Conservation (phyloP, 2,888 invertebrate species). For the Ischnura elegans region DNA sequence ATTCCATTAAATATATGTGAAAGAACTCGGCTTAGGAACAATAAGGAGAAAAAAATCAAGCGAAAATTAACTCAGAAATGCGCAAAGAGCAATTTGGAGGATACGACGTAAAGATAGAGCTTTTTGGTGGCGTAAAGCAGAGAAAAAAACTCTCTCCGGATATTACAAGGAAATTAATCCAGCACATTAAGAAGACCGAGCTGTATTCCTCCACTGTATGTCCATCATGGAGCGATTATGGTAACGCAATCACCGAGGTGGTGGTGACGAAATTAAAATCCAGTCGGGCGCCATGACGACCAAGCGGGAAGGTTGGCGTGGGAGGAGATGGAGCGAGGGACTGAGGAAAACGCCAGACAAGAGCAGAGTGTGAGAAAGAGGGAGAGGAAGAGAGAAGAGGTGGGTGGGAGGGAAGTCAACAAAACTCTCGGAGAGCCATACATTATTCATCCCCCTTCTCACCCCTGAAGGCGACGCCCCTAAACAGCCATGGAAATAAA, state of each 20-base stretch:
- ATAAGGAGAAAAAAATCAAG: neutral
- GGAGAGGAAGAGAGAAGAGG: neutral
- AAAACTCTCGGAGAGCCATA: conserved; percentile 46
- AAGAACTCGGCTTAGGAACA: neutral
- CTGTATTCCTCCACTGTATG: neutral
- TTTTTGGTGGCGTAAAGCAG: neutral
- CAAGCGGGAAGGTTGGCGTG: neutral
- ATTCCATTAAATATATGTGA: too few relatives aligned
- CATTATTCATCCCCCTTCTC: conserved; percentile 32
- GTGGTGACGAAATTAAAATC: conserved; percentile 7
- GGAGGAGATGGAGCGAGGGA: neutral
- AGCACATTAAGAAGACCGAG: neutral
- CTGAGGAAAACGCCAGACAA: neutral
- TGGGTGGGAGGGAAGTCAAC: conserved; percentile 44
- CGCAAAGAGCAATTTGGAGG: too few relatives aligned
- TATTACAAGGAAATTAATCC: neutral
- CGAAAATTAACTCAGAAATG: too few relatives aligned
- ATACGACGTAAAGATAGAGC: too few relatives aligned
- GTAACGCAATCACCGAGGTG: neutral
- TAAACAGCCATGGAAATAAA: conserved; percentile 63
- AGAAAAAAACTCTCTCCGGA: neutral
- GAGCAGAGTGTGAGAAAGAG: neutral
- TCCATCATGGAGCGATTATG: neutral
- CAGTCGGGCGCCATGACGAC: neutral
- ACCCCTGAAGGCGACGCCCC: conserved; percentile 44